Percentiles rank a stretch among this genome's conserved stretches.
These are phyloP conservation scores for Chrysotoxum bicinctum DNA, from an alignment of 2,888 invertebrate genomes.

Conservation along the genomic window DNA sequence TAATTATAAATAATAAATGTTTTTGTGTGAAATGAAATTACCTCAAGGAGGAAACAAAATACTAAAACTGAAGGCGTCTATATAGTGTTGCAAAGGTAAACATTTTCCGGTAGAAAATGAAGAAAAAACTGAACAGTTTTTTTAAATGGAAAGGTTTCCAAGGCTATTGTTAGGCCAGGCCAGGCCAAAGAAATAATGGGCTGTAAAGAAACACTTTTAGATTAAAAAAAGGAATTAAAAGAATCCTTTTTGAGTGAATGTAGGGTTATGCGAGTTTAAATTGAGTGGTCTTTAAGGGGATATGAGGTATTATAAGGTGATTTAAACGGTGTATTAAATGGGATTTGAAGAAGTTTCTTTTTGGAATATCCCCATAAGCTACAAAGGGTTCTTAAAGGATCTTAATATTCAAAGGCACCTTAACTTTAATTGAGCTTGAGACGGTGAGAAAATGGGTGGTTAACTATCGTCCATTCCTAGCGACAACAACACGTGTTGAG, in stretches of 20 bases:
- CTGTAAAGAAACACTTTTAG: conserved; percentile 27
- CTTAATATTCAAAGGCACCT: neutral
- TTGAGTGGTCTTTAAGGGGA: conserved; percentile 12
- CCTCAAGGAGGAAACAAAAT: conserved; percentile 36
- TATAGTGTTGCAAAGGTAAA: conserved; percentile 20
- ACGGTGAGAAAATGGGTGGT: no score
- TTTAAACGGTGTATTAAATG: neutral
- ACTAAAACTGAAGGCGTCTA: neutral
- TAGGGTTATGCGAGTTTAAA: conserved; percentile 11
- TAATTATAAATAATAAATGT: conserved; percentile 51
- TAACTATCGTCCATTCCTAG: no score
- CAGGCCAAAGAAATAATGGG: neutral
- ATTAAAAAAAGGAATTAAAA: conserved; percentile 6
- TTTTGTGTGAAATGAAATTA: conserved; percentile 27
- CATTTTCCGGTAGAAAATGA: neutral
- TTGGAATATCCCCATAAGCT: neutral
- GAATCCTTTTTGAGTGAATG: neutral
- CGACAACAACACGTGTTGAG: no score
- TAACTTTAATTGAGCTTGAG: neutral
- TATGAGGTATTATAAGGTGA: neutral
- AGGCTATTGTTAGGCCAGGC: conserved; percentile 11
- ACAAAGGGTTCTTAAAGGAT: neutral
- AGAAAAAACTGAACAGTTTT: neutral
- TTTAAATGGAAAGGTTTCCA: neutral
- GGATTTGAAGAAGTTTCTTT: neutral